Conservation (phyloP, 2,113 vertebrate genomes). For the Eidolon helvum region DNA sequence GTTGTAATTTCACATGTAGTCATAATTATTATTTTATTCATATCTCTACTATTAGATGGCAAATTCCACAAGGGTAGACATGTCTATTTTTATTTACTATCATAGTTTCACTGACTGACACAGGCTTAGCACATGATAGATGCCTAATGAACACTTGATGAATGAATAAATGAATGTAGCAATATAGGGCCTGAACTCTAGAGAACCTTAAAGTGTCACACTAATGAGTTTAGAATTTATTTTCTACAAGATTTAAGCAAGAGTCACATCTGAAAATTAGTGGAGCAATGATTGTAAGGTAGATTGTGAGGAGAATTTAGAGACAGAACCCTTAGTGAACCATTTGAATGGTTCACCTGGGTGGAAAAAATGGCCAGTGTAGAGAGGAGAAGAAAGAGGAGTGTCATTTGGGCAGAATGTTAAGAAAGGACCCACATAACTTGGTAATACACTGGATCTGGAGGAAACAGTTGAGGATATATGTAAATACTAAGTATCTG, state of each 20-base stretch:
- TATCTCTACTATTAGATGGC: not conserved
- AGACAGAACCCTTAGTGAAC: not conserved
- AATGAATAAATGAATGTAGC: not conserved
- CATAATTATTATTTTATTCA: conserved; percentile 1
- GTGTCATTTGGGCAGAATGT: not conserved
- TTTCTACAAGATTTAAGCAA: not conserved
- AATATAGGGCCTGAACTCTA: not conserved
- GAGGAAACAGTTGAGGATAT: not conserved
- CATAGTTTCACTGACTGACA: not conserved
- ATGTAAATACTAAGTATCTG: not conserved
- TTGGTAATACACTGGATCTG: not conserved
- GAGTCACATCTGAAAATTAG: not conserved
- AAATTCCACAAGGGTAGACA: not conserved
- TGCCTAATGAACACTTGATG: not conserved
- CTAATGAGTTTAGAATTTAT: not conserved
- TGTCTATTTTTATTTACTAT: not conserved
- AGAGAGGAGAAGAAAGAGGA: not conserved
- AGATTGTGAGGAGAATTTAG: not conserved
- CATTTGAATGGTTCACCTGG: not conserved
- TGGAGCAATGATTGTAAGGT: not conserved
- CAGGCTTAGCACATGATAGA: not conserved
- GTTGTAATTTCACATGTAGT: not conserved
- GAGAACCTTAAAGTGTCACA: not conserved
- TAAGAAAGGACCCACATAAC: not conserved
- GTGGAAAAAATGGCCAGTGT: not conserved